phyloP scores from a whole-genome alignment of 2,797 vertebrate genomes.

The Atherinosoma microstoma region DNA sequence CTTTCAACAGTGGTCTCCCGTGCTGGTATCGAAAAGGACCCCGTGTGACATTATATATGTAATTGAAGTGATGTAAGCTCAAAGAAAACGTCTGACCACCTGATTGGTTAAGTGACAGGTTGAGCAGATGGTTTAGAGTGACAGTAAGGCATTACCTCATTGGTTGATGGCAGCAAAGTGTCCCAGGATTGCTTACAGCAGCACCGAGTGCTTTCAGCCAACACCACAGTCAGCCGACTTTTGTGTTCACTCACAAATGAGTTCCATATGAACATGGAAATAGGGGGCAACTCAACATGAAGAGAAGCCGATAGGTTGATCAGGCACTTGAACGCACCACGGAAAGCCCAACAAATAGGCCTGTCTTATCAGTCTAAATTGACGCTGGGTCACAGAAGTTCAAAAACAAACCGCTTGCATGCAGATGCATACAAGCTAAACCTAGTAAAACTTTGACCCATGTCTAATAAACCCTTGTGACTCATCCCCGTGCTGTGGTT shows the following conservation, averaged over 20 bases:
- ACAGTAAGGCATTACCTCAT: slow-evolving; percentile 50
- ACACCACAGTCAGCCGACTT: slow-evolving; percentile 47
- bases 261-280: slow-evolving; percentile 73
- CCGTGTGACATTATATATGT: too few species aligned
- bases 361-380: slow-evolving; percentile 56
- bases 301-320: slow-evolving; percentile 42
- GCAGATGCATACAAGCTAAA: slow-evolving; percentile 24
- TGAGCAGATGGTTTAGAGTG: slow-evolving; percentile 45
- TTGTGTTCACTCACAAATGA: slow-evolving; percentile 65
- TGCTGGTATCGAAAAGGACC: too few species aligned
- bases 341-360: slow-evolving; percentile 47
- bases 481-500: slow-evolving; percentile 21
- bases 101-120: slow-evolving; percentile 28
- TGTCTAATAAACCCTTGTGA: slow-evolving; percentile 25
- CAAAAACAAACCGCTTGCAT: slow-evolving; percentile 27
- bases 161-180: slow-evolving; percentile 52
- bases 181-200: slow-evolving; percentile 54
- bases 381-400: slow-evolving; percentile 16
- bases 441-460: slow-evolving; percentile 45
- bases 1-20: too few species aligned
- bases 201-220: slow-evolving; percentile 49
- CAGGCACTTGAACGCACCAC: slow-evolving; percentile 33
- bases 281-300: slow-evolving; percentile 42
- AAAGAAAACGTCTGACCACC: slow-evolving; percentile 12
- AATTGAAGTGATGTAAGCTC: too few species aligned